Conservation (phyloP, 2,888 invertebrate species). For the Emmelina monodactyla region DNA sequence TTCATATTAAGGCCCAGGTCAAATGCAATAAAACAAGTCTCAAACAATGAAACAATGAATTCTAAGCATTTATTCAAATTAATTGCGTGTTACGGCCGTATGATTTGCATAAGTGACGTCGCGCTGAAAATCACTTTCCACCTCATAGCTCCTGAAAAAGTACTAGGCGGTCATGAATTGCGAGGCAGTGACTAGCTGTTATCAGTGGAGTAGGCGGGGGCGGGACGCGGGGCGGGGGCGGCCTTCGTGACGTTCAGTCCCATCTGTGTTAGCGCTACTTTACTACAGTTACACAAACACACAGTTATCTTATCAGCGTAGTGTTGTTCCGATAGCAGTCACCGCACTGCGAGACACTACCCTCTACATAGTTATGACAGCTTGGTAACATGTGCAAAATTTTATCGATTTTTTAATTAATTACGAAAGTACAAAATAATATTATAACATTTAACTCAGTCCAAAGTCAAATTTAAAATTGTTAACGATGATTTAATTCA, state of each 20-base stretch:
- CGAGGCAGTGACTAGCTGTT: constrained; percentile 34
- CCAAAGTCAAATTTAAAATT: too few relatives aligned
- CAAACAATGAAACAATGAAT: too few relatives aligned
- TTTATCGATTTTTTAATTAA: constrained; percentile 24
- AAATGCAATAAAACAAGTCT: too few relatives aligned
- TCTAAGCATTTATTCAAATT: too few relatives aligned
- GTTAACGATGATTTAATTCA: too few relatives aligned
- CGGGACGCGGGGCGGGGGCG: constrained; percentile 20
- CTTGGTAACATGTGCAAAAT: constrained; percentile 36
- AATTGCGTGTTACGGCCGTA: too few relatives aligned
- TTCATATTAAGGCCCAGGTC: too few relatives aligned
- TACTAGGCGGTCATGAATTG: constrained; percentile 53
- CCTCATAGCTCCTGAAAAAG: constrained; percentile 43
- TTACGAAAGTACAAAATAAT: neutral
- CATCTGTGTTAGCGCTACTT: constrained; percentile 28
- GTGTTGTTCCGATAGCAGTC: constrained; percentile 3
- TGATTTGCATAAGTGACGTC: constrained; percentile 24
- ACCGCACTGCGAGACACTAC: constrained; percentile 12
- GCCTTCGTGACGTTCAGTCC: constrained; percentile 32
- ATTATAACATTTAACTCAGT: neutral
- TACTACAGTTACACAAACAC: constrained; percentile 26
- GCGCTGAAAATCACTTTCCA: constrained; percentile 41
- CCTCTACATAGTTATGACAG: constrained; percentile 23
- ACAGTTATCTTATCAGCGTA: constrained; percentile 44
- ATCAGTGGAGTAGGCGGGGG: constrained; percentile 33